Evolutionary conservation across 2,113 vertebrate species (phyloP), one percentile per base, ranked within the genome.

Genomic region (Dipodomys spectabilis): DNA sequence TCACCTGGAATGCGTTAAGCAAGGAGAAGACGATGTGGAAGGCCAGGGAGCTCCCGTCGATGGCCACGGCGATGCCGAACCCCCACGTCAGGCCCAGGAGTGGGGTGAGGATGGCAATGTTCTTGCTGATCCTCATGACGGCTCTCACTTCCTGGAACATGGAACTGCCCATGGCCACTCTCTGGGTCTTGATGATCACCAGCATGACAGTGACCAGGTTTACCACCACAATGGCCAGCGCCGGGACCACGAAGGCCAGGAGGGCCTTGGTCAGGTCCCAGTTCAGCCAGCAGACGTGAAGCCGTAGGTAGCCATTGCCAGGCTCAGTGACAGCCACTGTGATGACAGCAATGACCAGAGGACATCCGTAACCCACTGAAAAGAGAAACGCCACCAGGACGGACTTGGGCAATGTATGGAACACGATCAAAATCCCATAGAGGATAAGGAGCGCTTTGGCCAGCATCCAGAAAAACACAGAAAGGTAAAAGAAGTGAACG

Each of bases 401-500:
- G 6, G 97, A 95, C 78, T 98, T 99, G 19, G 98, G 98, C 96
- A 99, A 91, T 15, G 98, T 98, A 27, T 98, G 98, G 94, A 99
- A 99, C 82, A 99, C 97, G 12, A 99, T 95, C 45, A 99, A 86
- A 9, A 98, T 98, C n/a, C 98, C 97, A 60, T 99, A 99, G 16
- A 99, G 98, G 73, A 99, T 99, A 15, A 99, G 97, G 12, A 99
- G 98, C 0, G 98, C 99, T 22, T 98, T 98, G 10, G 98, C 95
- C 0, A 99, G 96, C 99, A 99, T 99, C 99, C 99, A 99, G 95
- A 99, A 99, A 97, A 99, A 99, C 45, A 99, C 91, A 57, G 98
- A 96, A 16, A 99, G 98, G 82, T 99, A 99, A 95, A 99, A 99
- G 90, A 99, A 98, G 94, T 99, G 99, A 90, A 99, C 98, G 35